Conservation (phyloP, 2,113 vertebrate species). For the Apteryx mantelli region DNA sequence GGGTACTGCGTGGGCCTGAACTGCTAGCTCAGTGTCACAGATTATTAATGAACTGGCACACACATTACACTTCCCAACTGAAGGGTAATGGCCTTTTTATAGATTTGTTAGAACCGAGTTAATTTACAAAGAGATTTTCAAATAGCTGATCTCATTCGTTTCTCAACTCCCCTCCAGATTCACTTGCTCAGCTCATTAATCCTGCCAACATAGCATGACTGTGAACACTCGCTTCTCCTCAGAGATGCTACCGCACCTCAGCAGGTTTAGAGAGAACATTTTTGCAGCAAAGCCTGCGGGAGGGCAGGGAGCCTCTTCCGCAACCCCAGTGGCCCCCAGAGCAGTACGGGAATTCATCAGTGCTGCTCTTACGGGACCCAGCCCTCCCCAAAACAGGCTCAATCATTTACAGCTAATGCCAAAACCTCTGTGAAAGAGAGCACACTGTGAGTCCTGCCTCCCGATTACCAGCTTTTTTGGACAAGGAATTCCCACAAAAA, state of each 20-base stretch:
- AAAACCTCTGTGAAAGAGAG: neutral
- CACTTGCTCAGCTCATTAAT: neutral
- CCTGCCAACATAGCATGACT: neutral
- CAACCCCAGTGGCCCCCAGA: neutral
- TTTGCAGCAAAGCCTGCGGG: neutral
- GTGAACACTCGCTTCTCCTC: neutral
- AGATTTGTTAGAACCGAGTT: neutral
- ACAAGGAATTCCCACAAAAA: neutral
- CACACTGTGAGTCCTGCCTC: neutral
- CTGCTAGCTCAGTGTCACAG: neutral
- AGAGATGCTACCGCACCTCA: neutral
- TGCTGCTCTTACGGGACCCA: neutral
- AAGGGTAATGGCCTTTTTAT: neutral
- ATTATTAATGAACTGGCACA: neutral
- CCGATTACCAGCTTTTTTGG: neutral
- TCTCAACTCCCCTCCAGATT: neutral
- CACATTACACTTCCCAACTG: neutral
- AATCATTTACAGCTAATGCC: neutral
- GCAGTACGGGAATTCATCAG: neutral
- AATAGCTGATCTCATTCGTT: neutral
- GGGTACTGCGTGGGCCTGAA: accelerated
- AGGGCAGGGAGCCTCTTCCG: neutral
- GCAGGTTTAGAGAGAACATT: neutral
- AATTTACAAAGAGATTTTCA: neutral
- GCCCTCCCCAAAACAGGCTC: neutral